Evolutionary conservation across 2,797 vertebrate species (phyloP).

Genomic region (Characodon lateralis): DNA sequence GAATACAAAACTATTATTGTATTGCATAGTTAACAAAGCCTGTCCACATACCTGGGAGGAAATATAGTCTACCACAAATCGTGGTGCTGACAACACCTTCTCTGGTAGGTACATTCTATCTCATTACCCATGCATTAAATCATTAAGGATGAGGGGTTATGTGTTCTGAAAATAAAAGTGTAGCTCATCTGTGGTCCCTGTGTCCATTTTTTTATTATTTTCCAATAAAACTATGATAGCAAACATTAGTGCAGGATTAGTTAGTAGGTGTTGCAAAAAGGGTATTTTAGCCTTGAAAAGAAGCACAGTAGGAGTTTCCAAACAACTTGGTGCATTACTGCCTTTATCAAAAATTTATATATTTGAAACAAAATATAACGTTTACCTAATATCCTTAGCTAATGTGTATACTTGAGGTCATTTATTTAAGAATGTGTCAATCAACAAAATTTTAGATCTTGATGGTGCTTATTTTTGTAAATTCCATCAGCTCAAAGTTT

Average conservation of each 20-base stretch:
- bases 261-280: neutral
- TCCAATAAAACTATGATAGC: neutral
- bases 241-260: neutral
- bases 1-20: neutral
- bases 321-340: neutral
- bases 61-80: neutral
- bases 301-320: neutral
- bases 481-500: neutral
- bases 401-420: neutral
- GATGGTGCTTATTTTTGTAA: neutral
- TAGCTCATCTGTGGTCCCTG: neutral
- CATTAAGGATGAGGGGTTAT: neutral
- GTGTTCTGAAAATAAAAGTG: neutral
- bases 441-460: neutral
- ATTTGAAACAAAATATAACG: neutral
- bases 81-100: neutral
- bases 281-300: neutral
- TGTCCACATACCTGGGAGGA: neutral
- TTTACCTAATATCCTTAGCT: neutral
- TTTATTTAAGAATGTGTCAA: neutral
- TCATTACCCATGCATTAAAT: neutral
- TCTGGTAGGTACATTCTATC: neutral
- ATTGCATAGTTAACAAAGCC: neutral
- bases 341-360: neutral
- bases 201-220: neutral